A percentile compares a stretch with the other conserved stretches of the same genome.
Conservation (phyloP, 2,797 vertebrate species). For the Coccyzus lansbergi region DNA sequence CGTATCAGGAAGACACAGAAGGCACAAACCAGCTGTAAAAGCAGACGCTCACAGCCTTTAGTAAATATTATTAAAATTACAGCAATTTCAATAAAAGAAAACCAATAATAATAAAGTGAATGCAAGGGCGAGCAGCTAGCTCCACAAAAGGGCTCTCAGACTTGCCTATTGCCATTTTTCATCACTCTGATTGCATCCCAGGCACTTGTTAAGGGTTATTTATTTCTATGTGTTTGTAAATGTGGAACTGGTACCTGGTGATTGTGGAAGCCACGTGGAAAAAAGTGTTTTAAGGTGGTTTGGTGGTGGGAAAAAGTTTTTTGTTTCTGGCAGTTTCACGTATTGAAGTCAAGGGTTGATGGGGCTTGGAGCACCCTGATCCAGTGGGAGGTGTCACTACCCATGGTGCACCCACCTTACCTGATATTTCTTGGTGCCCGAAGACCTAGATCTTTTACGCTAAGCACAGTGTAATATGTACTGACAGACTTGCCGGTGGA, state of each 20-base stretch:
- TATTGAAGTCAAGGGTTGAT: no score
- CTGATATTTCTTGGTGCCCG: background rate
- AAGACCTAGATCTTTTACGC: background rate
- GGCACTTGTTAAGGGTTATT: background rate
- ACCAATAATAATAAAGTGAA: background rate
- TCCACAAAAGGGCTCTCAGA: background rate
- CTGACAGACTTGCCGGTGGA: background rate
- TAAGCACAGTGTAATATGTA: background rate
- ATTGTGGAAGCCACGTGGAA: background rate
- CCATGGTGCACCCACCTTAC: rapidly evolving
- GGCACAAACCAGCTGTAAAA: background rate
- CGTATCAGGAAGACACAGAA: background rate
- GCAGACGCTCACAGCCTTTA: background rate
- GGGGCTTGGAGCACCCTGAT: no score
- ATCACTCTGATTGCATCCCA: background rate
- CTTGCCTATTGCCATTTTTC: background rate
- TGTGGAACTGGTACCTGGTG: no score
- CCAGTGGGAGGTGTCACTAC: no score
- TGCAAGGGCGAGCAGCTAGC: background rate
- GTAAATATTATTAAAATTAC: background rate
- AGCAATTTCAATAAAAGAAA: background rate
- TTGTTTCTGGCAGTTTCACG: background rate
- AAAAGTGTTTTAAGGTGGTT: no score
- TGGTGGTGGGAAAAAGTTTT: no score
- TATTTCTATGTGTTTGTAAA: background rate